Evolutionary conservation across 2,888 invertebrate genomes (phyloP).

Genomic region (Camptogramma bilineatum): DNA sequence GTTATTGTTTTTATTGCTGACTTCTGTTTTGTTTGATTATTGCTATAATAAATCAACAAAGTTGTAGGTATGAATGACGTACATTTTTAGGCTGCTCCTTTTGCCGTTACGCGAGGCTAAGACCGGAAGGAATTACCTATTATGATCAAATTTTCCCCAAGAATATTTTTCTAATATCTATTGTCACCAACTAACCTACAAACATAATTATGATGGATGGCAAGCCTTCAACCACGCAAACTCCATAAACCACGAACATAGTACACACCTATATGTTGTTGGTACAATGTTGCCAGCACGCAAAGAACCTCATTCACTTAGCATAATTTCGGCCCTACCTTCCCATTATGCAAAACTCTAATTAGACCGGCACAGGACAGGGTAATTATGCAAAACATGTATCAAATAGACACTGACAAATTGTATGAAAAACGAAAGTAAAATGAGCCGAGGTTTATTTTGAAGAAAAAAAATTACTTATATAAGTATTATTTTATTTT

Average conservation of each 20-base stretch:
- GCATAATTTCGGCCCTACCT: slow-evolving; percentile 20
- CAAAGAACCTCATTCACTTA: slow-evolving; percentile 23
- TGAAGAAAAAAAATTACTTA: no score
- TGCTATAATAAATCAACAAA: not conserved
- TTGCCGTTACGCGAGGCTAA: no score
- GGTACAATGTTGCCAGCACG: slow-evolving; percentile 11
- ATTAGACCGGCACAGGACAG: slow-evolving; percentile 7
- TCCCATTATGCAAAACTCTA: slow-evolving; percentile 23
- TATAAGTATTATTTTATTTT: no score
- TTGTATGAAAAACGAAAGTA: not conserved
- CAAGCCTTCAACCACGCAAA: not conserved
- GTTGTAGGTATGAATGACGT: no score
- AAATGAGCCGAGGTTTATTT: no score
- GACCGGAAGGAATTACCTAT: no score
- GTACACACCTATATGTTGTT: not conserved
- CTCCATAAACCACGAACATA: not conserved
- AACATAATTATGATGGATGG: not conserved
- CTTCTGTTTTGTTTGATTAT: slow-evolving; percentile 15
- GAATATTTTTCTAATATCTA: not conserved
- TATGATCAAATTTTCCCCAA: no score
- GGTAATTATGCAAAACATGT: slow-evolving; percentile 20
- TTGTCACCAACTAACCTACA: not conserved
- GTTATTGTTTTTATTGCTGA: slow-evolving; percentile 18
- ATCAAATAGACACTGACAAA: slow-evolving; percentile 2
- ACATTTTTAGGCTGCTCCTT: no score